Conservation (phyloP, 2,797 vertebrate genomes). For the Rhinatrema bivittatum region DNA sequence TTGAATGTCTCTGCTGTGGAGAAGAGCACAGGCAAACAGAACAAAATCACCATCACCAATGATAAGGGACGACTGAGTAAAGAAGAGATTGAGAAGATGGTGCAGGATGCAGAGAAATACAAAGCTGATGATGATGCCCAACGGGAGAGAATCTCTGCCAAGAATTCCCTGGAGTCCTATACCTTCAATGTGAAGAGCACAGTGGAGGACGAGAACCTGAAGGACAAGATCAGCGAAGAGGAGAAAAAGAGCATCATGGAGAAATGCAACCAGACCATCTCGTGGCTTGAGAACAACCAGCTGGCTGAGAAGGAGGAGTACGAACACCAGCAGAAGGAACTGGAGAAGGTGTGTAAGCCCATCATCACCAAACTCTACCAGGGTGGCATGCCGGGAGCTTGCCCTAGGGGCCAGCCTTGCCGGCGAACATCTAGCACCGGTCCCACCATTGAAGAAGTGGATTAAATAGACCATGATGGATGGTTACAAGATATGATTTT, state of each 20-base stretch:
- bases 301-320: conserved; percentile 28
- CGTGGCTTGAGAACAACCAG: conserved; percentile 35
- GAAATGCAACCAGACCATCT: conserved; percentile 30
- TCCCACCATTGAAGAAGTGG: conserved; percentile 22
- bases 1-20: conserved; percentile 38
- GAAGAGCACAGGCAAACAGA: conserved; percentile 37
- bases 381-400: neutral
- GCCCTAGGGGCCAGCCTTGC: conserved; percentile 2
- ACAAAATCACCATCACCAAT: conserved; percentile 42
- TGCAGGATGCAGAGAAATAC: conserved; percentile 34
- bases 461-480: no score
- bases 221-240: conserved; percentile 22
- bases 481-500: no score
- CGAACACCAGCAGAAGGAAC: conserved; percentile 22
- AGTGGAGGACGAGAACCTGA: conserved; percentile 20
- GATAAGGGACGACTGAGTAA: conserved; percentile 45
- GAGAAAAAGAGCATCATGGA: conserved; percentile 26
- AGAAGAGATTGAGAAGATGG: conserved; percentile 45
- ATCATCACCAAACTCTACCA: conserved; percentile 24
- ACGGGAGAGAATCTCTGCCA: conserved; percentile 34
- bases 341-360: conserved; percentile 25
- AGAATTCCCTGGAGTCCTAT: conserved; percentile 43
- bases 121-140: conserved; percentile 36
- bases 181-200: conserved; percentile 31
- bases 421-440: neutral